phyloP scores from a whole-genome alignment of 2,113 vertebrate species.

The Tachysurus fulvidraco region DNA sequence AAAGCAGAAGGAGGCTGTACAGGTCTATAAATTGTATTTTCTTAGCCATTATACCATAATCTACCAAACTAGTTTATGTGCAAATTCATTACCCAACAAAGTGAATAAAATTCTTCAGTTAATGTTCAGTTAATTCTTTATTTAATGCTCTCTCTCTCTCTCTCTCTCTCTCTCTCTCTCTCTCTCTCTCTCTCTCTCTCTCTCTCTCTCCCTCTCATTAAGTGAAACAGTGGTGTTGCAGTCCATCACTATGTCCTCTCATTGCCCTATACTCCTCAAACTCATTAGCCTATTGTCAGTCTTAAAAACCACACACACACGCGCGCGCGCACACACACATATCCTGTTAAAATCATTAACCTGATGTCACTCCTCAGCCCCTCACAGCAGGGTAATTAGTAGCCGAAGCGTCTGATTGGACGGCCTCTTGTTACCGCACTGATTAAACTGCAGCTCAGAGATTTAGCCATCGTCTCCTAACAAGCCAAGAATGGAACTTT shows the following conservation, averaged over 20 bases:
- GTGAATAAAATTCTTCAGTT: not conserved
- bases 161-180: not conserved
- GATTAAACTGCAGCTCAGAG: slow-evolving; percentile 44
- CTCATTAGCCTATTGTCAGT: slow-evolving; percentile 53
- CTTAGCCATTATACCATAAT: not conserved
- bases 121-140: too few relatives aligned
- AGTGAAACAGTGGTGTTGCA: slow-evolving; percentile 11
- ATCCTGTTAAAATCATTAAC: slow-evolving; percentile 53
- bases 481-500: slow-evolving; percentile 28
- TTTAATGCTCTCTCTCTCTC: too few relatives aligned
- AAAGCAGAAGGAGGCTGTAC: not conserved
- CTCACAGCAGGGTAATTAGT: slow-evolving; percentile 50
- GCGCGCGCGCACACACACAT: slow-evolving; percentile 10
- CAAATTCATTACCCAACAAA: not conserved
- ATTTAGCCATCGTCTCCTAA: slow-evolving; percentile 18
- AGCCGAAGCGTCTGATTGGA: slow-evolving; percentile 45
- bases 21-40: not conserved
- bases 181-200: not conserved
- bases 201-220: slow-evolving; percentile 18
- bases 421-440: slow-evolving; percentile 37
- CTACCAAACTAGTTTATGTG: not conserved
- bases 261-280: slow-evolving; percentile 40
- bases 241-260: slow-evolving; percentile 34
- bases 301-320: slow-evolving; percentile 45
- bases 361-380: slow-evolving; percentile 41